phyloP scores from a whole-genome alignment of 1,140 invertebrate genomes.

The Drosophila sp. region DNA sequence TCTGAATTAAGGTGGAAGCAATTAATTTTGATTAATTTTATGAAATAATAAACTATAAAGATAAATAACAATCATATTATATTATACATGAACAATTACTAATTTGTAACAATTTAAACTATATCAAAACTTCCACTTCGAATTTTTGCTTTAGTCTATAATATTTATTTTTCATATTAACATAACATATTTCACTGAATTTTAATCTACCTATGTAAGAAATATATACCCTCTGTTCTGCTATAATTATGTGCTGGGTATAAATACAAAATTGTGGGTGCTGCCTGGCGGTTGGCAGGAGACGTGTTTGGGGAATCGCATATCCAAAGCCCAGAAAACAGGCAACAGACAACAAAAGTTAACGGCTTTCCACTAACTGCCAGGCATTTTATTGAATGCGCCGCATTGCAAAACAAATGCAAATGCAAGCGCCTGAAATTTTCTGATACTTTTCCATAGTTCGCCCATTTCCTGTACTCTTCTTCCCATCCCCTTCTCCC shows the following conservation, averaged over 20 bases:
- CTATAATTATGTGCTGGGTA: not conserved
- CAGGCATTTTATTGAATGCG: constrained; percentile 46
- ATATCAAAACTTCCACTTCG: no score
- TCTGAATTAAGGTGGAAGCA: no score
- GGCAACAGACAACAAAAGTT: constrained; percentile 26
- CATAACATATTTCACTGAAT: no score
- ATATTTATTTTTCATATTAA: no score
- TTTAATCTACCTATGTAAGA: no score
- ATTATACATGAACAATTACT: no score
- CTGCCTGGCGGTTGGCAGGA: not conserved
- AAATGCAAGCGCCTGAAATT: constrained; percentile 41
- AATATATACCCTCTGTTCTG: not conserved
- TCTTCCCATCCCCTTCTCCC: no score
- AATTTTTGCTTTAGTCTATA: no score
- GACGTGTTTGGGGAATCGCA: not conserved
- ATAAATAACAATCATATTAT: not conserved
- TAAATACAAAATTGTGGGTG: constrained; percentile 12
- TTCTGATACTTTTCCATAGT: constrained; percentile 25
- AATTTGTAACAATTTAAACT: no score
- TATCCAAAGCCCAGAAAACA: constrained; percentile 14
- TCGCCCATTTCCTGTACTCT: not conserved
- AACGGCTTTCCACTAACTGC: constrained; percentile 22
- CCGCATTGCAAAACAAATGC: constrained; percentile 42
- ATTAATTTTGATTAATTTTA: no score
- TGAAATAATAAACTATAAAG: no score